Conservation (phyloP, 2,888 invertebrate species). For the Noctua fimbriata region DNA sequence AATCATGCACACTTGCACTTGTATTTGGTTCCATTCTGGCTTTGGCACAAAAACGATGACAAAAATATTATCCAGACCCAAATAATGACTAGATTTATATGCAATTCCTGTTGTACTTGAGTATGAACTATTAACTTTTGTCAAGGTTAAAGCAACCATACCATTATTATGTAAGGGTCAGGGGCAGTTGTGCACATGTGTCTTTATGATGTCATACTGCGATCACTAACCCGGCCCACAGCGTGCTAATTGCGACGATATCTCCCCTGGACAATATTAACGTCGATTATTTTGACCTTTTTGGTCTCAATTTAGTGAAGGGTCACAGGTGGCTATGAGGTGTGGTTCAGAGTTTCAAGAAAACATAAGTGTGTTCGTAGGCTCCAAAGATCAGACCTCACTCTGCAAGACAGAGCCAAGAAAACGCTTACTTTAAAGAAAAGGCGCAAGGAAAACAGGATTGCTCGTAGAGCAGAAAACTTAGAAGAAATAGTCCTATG, state of each 20-base stretch:
- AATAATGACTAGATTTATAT: not conserved
- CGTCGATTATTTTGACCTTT: constrained; percentile 26
- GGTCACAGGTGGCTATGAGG: not conserved
- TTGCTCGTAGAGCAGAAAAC: not conserved
- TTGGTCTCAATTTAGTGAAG: not conserved
- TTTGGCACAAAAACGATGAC: not conserved
- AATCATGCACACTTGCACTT: not conserved
- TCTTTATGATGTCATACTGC: constrained; percentile 16
- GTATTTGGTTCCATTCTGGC: not conserved
- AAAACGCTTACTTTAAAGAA: not conserved
- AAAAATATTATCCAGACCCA: not conserved
- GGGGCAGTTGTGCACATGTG: constrained; percentile 4
- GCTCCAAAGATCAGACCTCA: not conserved
- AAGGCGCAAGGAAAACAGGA: not conserved
- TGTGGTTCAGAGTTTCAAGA: not conserved
- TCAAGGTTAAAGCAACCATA: not conserved
- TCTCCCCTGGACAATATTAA: constrained; percentile 33
- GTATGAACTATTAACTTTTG: not conserved
- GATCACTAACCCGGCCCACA: constrained; percentile 25
- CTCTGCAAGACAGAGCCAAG: no score
- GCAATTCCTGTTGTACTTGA: not conserved
- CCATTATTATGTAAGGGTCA: constrained; percentile 12
- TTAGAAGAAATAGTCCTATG: constrained; percentile 9
- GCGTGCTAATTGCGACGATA: constrained; percentile 42
- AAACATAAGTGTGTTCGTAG: not conserved